phyloP scores from a whole-genome alignment of 2,888 invertebrate genomes.

The Vannuccia rotundouncinata region DNA sequence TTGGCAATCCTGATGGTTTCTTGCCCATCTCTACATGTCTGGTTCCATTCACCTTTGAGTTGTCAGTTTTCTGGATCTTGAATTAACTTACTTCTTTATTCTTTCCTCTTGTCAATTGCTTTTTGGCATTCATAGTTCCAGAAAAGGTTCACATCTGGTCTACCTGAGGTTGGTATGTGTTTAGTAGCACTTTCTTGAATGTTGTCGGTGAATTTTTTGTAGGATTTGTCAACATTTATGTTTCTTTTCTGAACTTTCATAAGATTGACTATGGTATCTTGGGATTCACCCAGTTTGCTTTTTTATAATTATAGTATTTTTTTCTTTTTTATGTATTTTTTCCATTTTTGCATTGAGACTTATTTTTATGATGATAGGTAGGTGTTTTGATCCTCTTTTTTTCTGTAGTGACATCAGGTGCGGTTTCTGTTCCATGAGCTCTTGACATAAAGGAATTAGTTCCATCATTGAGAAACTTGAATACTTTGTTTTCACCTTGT shows the following conservation, averaged over 20 bases:
- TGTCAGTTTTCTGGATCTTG: background rate
- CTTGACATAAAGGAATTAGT: background rate
- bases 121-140: constrained; percentile 13
- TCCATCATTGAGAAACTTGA: constrained; percentile 8
- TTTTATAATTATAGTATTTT: background rate
- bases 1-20: background rate
- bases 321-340: background rate
- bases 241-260: background rate
- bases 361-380: background rate
- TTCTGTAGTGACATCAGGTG: background rate
- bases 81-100: background rate
- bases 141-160: background rate
- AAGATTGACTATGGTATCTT: background rate
- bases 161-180: background rate
- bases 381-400: constrained; percentile 12
- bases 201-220: background rate
- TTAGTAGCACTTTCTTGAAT: background rate
- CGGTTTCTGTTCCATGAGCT: constrained; percentile 2
- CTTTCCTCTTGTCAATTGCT: background rate
- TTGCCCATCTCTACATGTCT: background rate
- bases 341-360: background rate
- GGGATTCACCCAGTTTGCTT: background rate
- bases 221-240: background rate
- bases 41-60: background rate
- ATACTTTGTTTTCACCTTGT: background rate